phyloP scores from a whole-genome alignment of 2,113 vertebrate species.

The Antechinus stuartii region DNA sequence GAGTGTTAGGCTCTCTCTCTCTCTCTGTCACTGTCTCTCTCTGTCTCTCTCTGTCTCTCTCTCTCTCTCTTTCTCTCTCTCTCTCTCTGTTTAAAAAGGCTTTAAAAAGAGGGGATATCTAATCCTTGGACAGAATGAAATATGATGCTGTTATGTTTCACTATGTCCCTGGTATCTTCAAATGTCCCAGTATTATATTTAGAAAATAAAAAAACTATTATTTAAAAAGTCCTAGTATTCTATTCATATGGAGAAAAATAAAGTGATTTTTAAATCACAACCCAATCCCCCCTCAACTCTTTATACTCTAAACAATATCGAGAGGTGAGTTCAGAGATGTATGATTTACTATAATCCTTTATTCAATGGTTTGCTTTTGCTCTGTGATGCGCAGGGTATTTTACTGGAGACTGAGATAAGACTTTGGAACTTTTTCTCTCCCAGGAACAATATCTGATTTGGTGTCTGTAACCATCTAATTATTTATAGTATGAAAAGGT shows the following conservation, averaged over 20 bases:
- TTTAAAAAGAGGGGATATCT: background rate
- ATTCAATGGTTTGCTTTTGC: background rate
- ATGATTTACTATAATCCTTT: background rate
- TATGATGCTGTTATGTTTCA: background rate
- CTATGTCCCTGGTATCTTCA: background rate
- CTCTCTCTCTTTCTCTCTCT: no score
- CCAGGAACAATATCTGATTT: background rate
- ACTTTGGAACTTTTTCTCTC: background rate
- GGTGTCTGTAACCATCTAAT: background rate
- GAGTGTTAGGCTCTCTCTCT: no score
- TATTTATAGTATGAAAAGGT: background rate
- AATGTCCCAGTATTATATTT: background rate
- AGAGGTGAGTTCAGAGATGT: background rate
- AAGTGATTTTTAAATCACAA: background rate
- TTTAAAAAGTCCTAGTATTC: background rate
- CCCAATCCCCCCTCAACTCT: background rate
- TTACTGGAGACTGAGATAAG: background rate
- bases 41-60: no score
- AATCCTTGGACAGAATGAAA: background rate
- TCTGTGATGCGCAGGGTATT: background rate
- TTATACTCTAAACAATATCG: background rate
- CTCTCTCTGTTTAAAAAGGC: background rate
- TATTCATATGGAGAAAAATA: background rate
- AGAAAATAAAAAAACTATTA: no score
- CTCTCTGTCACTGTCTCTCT: no score